Evolutionary conservation across 2,888 invertebrate genomes (phyloP), one percentile per base, ranked within the genome.

Genomic region (Sepiola atlantica): DNA sequence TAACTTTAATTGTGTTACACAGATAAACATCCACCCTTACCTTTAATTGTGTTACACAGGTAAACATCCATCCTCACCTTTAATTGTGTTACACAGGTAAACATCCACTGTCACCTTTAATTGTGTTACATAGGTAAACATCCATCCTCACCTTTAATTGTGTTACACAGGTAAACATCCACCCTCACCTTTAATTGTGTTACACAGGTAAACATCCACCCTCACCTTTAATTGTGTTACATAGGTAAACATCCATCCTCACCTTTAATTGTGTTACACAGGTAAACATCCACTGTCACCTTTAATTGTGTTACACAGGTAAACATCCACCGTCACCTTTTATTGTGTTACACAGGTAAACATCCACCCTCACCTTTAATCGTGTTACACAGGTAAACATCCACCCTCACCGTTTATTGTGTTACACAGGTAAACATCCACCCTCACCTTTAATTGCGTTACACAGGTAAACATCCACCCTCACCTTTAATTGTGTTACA

Each of bases 221-320:
- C n/a, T n/a, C n/a, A n/a, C n/a, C n/a, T n/a, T n/a, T n/a, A 95
- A 95, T 93, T 96, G 96, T 54, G 96, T 97, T 14, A 95, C 96
- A 35, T 96, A 97, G 96, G 97, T 97, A 94, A 92, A n/a, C 12
- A 4, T 10, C 45, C 8, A 90, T 6, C 90, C n/a, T n/a, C n/a
- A n/a, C n/a, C n/a, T n/a, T n/a, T n/a, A 95, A 95, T 93, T 96
- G 96, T 54, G 96, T 97, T 14, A 95, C 96, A 35, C 96, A 97
- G 96, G 97, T 97, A 94, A 92, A n/a, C 12, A 4, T 10, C 45
- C 8, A 90, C 28, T 8, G n/a, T n/a, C n/a, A n/a, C n/a, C n/a
- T n/a, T n/a, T n/a, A 95, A 95, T 93, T 96, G 96, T 54, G 96
- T 97, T 14, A 95, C 96, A 35, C 96, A 97, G 96, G 97, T 97